Base-by-base conservation (phyloP, 2,797 vertebrate species). In the Myotis findleyi region DNA sequence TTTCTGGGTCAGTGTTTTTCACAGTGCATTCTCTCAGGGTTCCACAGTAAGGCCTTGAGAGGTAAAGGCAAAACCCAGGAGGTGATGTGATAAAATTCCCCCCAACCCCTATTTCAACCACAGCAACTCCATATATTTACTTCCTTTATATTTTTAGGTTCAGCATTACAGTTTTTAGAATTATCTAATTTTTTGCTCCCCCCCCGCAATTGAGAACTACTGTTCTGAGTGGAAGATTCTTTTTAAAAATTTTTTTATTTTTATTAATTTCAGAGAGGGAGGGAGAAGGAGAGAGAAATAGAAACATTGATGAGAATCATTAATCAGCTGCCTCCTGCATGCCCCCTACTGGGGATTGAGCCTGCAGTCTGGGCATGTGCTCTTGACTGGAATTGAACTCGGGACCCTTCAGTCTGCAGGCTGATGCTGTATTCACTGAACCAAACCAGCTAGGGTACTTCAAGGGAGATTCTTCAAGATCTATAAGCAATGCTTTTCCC, bases 1-100 rank as follows among this genome's bases (percentile, higher is more conserved):
- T 94, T 81, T 92, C 57, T 76, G 89, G 91, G 84, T 91, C 82
- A 89, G 49, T 82, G 41, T 72, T 91, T 85, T 95, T 80, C 72
- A 87, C 14, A 38, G 23, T 36, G 3, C 69, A 71, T 72, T 95
- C 30, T 94, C 57, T 4, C 20, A 81, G 33, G 30, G 27, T 68
- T 87, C 30, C 53, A 75, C 14, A 91, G 71, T 87, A 86, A 93
- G 23, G 62, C 41, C 47, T 69, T 82, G 36, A 68, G 51, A 88
- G 33, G 17, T 66, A 11, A 92, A 92, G 83, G 36, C 16, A 62
- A 86, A 77, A 73, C 13, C 17, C 7, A 21, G 17, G 25, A 69
- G 18, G 36, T 36, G 27, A 36, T 36, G 1, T 83, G 25, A 55
- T 44, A 95, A 80, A 23, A 44, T 21, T 51, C 81, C 38, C 21